Conservation (phyloP, 2,888 invertebrate species). For the Pandemis corylana region DNA sequence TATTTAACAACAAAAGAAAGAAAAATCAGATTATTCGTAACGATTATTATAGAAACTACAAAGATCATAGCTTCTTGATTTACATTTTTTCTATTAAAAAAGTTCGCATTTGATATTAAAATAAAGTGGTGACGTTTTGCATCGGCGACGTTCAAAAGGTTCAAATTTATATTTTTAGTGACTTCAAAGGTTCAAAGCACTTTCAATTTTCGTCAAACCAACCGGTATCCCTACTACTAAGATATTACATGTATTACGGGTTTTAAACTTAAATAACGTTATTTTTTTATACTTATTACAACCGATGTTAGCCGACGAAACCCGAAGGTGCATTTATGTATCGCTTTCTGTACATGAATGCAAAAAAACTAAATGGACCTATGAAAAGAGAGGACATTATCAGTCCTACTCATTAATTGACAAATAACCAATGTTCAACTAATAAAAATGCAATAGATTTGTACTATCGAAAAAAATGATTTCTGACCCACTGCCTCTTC, state of each 20-base stretch:
- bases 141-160: too few relatives aligned
- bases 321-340: neutral
- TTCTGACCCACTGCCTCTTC: too few relatives aligned
- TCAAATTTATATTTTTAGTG: too few relatives aligned
- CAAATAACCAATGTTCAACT: neutral
- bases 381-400: neutral
- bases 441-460: neutral
- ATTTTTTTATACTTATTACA: too few relatives aligned
- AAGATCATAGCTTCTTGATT: too few relatives aligned
- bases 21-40: too few relatives aligned
- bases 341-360: neutral
- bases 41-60: too few relatives aligned
- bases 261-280: neutral
- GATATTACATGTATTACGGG: neutral
- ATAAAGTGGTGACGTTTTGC: neutral
- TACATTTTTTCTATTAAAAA: too few relatives aligned
- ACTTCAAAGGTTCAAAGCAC: too few relatives aligned
- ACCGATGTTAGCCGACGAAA: neutral
- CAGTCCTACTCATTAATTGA: neutral
- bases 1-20: too few relatives aligned
- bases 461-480: too few relatives aligned
- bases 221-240: neutral
- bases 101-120: too few relatives aligned
- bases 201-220: neutral
- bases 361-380: neutral